These are phyloP conservation scores for Porites divaricata DNA, from an alignment of 92 coral and sea anemone genomes.

Conservation along the genomic window DNA sequence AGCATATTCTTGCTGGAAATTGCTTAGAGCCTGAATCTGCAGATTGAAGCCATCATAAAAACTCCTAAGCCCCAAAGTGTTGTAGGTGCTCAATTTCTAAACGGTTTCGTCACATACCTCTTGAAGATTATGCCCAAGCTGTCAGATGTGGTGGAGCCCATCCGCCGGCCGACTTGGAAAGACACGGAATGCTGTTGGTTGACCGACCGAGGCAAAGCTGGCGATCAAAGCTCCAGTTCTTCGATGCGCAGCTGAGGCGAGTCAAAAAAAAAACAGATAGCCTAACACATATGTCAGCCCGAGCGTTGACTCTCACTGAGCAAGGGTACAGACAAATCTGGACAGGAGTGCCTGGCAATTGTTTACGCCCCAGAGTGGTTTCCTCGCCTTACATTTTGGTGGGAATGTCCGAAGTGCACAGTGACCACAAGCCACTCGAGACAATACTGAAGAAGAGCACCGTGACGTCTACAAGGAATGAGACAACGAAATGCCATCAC, in stretches of 20 bases:
- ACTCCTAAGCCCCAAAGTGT: not conserved
- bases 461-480: slow-evolving; percentile 4
- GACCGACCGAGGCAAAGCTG: not conserved
- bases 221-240: slow-evolving; percentile 3
- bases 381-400: not conserved
- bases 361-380: slow-evolving; percentile 1
- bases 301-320: slow-evolving; percentile 4
- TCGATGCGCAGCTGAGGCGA: slow-evolving; percentile 5
- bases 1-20: too few species aligned
- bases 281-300: not conserved
- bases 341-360: too few species aligned
- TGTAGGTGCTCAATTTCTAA: slow-evolving; percentile 46
- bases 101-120: too few species aligned
- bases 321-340: not conserved
- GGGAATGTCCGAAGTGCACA: not conserved
- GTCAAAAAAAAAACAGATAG: not conserved
- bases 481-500: not conserved
- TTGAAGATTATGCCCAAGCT: slow-evolving; percentile 21
- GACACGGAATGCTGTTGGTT: not conserved
- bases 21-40: too few species aligned
- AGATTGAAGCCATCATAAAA: not conserved
- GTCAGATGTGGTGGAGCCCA: slow-evolving; percentile 10
- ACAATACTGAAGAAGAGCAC: not conserved
- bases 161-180: slow-evolving; percentile 1
- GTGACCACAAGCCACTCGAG: slow-evolving; percentile 17